Conservation (phyloP, 1,140 invertebrate species). For the Vollenhovia emeryi region DNA sequence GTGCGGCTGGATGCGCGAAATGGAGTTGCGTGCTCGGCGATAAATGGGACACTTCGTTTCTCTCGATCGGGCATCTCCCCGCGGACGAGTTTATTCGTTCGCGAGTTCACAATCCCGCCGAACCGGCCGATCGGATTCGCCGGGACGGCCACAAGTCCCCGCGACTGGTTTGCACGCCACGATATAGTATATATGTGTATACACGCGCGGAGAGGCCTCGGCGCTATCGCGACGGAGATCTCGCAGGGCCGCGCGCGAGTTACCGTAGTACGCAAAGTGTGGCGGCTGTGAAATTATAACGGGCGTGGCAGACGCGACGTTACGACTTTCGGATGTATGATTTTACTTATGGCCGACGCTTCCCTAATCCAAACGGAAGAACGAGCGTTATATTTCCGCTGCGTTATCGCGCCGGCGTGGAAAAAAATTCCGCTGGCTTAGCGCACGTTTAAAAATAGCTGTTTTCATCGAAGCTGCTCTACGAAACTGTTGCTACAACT, state of each 20-base stretch:
- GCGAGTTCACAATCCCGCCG: constrained; percentile 5
- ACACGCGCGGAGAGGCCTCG: neutral
- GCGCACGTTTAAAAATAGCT: neutral
- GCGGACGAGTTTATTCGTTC: constrained; percentile 64
- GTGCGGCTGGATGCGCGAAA: constrained; percentile 34
- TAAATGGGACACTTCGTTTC: constrained; percentile 64
- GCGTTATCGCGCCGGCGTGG: neutral
- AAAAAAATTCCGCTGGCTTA: neutral
- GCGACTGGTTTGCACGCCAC: constrained; percentile 56
- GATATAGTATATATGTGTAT: neutral
- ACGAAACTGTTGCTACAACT: neutral
- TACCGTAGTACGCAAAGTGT: constrained; percentile 25
- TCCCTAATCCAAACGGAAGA: neutral
- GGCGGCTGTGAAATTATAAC: constrained; percentile 32
- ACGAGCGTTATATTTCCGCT: neutral
- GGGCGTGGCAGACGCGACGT: constrained; percentile 23
- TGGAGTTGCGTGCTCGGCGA: constrained; percentile 43
- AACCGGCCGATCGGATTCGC: constrained; percentile 44
- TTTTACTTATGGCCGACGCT: neutral
- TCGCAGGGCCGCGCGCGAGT: constrained; percentile 25
- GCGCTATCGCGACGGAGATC: constrained; percentile 29
- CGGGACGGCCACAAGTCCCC: constrained; percentile 1
- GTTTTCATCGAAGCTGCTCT: neutral
- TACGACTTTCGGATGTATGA: constrained; percentile 31
- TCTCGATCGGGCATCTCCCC: constrained; percentile 61